These are phyloP conservation scores for Drosophila picticornis DNA, from an alignment of 2,888 invertebrate species.

Conservation along the genomic window DNA sequence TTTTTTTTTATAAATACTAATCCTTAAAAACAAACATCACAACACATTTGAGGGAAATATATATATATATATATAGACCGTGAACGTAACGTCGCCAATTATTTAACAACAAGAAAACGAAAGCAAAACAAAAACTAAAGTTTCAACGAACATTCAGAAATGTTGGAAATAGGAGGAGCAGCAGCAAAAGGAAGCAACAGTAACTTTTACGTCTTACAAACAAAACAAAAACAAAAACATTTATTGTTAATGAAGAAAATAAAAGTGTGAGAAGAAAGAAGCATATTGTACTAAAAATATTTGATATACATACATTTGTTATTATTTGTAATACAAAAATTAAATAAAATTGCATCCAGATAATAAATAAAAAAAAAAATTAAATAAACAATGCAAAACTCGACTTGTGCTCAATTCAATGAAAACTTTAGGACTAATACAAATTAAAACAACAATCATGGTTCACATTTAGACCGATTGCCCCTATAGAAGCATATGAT, in stretches of 20 bases:
- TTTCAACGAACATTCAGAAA: slow-evolving; percentile 47
- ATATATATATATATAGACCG: slow-evolving; percentile 47
- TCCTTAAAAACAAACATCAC: slow-evolving; percentile 50
- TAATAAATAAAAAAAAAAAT: slow-evolving; percentile 70
- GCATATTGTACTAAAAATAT: slow-evolving; percentile 78
- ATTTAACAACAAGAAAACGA: slow-evolving; percentile 46
- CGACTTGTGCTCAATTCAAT: slow-evolving; percentile 11
- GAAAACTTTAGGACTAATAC: not conserved
- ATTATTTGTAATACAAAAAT: slow-evolving; percentile 78
- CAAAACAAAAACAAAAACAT: slow-evolving; percentile 47
- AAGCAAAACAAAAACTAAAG: slow-evolving; percentile 37
- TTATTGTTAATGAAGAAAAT: slow-evolving; percentile 72
- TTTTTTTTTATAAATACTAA: slow-evolving; percentile 27
- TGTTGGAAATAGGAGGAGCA: slow-evolving; percentile 38
- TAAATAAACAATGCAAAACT: slow-evolving; percentile 46
- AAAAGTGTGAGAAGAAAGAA: slow-evolving; percentile 59
- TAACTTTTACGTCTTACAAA: slow-evolving; percentile 70
- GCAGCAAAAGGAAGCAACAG: slow-evolving; percentile 52
- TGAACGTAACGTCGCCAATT: slow-evolving; percentile 79
- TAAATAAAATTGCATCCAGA: slow-evolving; percentile 79
- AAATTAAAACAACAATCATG: not conserved
- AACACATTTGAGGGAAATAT: slow-evolving; percentile 50
- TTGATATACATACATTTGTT: slow-evolving; percentile 78
- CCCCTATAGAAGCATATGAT: not conserved
- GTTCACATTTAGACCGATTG: not conserved